Conservation (phyloP, 2,797 vertebrate genomes). For the Sphaeramia orbicularis region DNA sequence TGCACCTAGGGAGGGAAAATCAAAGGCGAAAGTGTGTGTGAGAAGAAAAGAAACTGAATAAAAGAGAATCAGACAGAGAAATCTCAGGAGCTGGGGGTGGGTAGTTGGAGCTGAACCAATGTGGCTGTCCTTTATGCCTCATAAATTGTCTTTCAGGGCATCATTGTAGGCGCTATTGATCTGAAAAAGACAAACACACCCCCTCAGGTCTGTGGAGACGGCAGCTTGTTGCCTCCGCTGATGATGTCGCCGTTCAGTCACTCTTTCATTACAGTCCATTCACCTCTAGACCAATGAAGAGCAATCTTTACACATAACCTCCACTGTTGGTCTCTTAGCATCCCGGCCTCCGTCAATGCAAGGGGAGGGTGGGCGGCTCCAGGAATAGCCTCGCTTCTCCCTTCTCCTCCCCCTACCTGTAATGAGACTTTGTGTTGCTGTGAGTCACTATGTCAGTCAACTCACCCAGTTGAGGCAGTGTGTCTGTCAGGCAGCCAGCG, state of each 20-base stretch:
- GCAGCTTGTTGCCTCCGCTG: conserved; percentile 41
- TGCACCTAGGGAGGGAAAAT: conserved; percentile 16
- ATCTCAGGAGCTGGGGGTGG: conserved; percentile 28
- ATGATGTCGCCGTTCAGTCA: conserved; percentile 43
- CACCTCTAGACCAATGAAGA: conserved; percentile 22
- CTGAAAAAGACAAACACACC: conserved; percentile 80
- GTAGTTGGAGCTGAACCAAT: conserved; percentile 45
- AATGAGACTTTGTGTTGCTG: conserved; percentile 72
- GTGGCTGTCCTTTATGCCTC: conserved; percentile 77
- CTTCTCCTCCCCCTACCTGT: conserved; percentile 51
- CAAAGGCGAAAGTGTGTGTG: conserved; percentile 17
- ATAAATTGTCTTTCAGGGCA: conserved; percentile 77
- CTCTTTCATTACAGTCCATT: conserved; percentile 43
- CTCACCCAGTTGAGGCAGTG: conserved; percentile 39
- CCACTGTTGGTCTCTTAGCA: conserved; percentile 33
- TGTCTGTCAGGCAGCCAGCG: conserved; percentile 66
- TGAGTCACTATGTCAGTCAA: conserved; percentile 70
- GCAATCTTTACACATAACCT: conserved; percentile 16
- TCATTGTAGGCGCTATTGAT: conserved; percentile 78
- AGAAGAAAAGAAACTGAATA: conserved; percentile 28
- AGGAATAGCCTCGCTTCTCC: conserved; percentile 29
- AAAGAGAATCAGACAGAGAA: conserved; percentile 28
- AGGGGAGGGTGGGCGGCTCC: conserved; percentile 1
- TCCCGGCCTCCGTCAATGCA: conserved; percentile 19
- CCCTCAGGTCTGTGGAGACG: conserved; percentile 46